A percentile compares a stretch with the other conserved stretches of the same genome.
Conservation (phyloP, 2,888 invertebrate genomes). For the Mythimna vitellina region DNA sequence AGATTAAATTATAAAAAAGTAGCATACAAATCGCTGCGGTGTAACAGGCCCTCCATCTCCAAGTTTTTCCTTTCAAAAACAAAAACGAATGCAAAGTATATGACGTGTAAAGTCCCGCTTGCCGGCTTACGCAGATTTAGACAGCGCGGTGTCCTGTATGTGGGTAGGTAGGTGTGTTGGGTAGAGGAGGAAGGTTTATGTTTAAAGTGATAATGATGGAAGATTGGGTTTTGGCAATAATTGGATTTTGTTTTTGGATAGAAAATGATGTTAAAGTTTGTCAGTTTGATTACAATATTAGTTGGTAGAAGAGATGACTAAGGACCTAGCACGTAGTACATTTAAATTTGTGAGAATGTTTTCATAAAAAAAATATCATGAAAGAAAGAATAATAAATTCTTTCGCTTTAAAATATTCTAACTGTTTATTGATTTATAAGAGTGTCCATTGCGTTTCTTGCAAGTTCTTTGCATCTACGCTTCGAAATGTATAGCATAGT, state of each 20-base stretch:
- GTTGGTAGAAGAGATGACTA: too few species aligned
- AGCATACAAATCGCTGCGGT: conserved; percentile 27
- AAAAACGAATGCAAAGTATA: conserved; percentile 60
- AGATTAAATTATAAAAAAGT: background rate
- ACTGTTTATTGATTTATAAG: too few species aligned
- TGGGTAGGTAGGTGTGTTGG: background rate
- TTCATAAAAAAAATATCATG: too few species aligned
- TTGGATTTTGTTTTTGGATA: background rate
- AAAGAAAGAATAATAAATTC: too few species aligned
- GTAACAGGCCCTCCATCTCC: conserved; percentile 46
- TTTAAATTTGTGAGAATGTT: too few species aligned
- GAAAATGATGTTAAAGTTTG: background rate
- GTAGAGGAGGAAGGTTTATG: background rate
- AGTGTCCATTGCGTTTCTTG: too few species aligned
- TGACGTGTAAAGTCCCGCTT: conserved; percentile 60
- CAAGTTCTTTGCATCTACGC: too few species aligned
- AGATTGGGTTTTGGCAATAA: background rate
- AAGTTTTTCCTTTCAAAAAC: conserved; percentile 63
- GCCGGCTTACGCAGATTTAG: conserved; percentile 59
- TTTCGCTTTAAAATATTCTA: too few species aligned
- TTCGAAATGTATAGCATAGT: too few species aligned
- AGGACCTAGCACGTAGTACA: too few species aligned
- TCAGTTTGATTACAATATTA: too few species aligned
- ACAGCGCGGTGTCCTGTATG: conserved; percentile 5
- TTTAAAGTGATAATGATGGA: background rate